Evolutionary conservation across 2,797 vertebrate species (phyloP).

Genomic region (Pelobates cultripes): DNA sequence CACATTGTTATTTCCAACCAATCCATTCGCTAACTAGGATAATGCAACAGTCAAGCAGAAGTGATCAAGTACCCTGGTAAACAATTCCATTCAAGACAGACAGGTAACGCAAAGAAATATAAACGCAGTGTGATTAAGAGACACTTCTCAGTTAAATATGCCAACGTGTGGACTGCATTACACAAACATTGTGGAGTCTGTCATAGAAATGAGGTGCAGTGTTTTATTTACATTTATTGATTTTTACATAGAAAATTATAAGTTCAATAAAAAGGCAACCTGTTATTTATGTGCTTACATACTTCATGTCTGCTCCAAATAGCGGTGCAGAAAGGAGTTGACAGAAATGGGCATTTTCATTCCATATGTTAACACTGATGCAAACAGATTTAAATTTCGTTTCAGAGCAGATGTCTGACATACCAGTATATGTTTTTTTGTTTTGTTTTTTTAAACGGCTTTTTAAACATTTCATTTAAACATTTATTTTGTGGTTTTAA

Average conservation of each 20-base stretch:
- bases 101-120: too few relatives aligned
- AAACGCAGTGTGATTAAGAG: too few relatives aligned
- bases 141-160: too few relatives aligned
- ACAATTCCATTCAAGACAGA: too few relatives aligned
- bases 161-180: too few relatives aligned
- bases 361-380: background rate
- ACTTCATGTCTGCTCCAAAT: background rate
- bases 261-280: background rate
- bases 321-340: background rate
- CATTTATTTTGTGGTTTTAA: background rate
- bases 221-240: conserved; percentile 9
- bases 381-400: background rate
- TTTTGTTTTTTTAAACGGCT: too few relatives aligned
- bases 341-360: background rate
- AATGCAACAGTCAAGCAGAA: too few relatives aligned
- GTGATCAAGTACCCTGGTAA: too few relatives aligned
- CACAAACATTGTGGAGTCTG: background rate
- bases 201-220: conserved; percentile 6
- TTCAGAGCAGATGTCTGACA: too few relatives aligned
- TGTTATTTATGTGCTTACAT: background rate
- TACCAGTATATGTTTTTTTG: background rate
- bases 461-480: background rate
- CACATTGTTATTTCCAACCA: too few relatives aligned
- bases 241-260: background rate
- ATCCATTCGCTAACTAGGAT: too few relatives aligned